Evolutionary conservation across 2,888 invertebrate genomes (phyloP).

Genomic region (Aspidapion aeneum): DNA sequence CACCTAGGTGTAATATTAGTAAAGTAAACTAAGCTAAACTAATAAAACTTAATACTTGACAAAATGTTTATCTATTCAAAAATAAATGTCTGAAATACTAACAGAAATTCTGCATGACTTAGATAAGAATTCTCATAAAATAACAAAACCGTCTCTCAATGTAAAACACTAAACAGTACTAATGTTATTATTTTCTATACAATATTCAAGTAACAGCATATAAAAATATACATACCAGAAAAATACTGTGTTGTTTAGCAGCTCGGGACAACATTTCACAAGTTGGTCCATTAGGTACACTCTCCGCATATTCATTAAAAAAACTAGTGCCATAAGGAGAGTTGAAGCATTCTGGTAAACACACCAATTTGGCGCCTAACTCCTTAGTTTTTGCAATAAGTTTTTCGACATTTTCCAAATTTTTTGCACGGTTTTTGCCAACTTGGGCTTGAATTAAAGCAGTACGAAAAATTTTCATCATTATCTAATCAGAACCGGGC

Average conservation of each 20-base stretch:
- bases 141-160: too few relatives aligned
- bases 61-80: too few relatives aligned
- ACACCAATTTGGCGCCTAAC: conserved; percentile 62
- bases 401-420: conserved; percentile 68
- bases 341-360: conserved; percentile 89
- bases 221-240: too few relatives aligned
- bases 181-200: too few relatives aligned
- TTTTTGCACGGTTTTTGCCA: conserved; percentile 68
- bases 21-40: too few relatives aligned
- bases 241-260: conserved; percentile 73
- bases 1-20: too few relatives aligned
- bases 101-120: too few relatives aligned
- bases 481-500: not conserved
- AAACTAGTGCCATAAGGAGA: conserved; percentile 87
- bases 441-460: conserved; percentile 84
- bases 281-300: conserved; percentile 76
- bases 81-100: too few relatives aligned
- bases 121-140: too few relatives aligned
- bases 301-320: conserved; percentile 76
- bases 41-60: too few relatives aligned
- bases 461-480: conserved; percentile 44
- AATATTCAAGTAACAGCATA: too few relatives aligned
- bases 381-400: conserved; percentile 64
- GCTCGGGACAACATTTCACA: conserved; percentile 65
- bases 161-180: too few relatives aligned